These are phyloP conservation scores for Scrobipalpa costella DNA, from an alignment of 2,888 invertebrate genomes.

Conservation along the genomic window DNA sequence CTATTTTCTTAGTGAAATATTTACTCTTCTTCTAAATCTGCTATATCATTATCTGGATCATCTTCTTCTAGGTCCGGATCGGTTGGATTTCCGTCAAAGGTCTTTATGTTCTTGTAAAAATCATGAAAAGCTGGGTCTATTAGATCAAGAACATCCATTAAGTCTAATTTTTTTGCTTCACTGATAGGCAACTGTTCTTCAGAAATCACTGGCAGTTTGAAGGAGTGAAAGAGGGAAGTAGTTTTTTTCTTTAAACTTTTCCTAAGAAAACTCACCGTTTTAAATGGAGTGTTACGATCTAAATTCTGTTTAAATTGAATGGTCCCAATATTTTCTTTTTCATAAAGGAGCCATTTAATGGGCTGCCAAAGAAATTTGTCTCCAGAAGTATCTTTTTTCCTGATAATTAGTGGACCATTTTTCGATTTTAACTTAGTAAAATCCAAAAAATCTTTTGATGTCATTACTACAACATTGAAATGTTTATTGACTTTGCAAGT, in stretches of 20 bases:
- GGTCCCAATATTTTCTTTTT: conserved; percentile 26
- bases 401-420: conserved; percentile 32
- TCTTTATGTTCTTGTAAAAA: too few relatives aligned
- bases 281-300: conserved; percentile 23
- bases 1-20: too few relatives aligned
- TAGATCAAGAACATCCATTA: conserved; percentile 22
- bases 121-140: conserved; percentile 17
- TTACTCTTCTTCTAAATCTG: too few relatives aligned
- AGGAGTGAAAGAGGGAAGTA: too few relatives aligned
- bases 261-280: conserved; percentile 25
- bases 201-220: not conserved
- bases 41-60: too few relatives aligned
- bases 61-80: too few relatives aligned
- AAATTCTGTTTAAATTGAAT: conserved; percentile 28
- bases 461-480: conserved; percentile 28
- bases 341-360: conserved; percentile 32
- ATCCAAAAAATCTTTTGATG: not conserved
- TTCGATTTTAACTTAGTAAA: conserved; percentile 23
- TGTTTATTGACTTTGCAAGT: conserved; percentile 20
- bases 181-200: conserved; percentile 11
- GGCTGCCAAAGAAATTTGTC: conserved; percentile 30
- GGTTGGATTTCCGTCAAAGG: too few relatives aligned
- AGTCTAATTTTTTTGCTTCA: conserved; percentile 23
- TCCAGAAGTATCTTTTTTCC: conserved; percentile 28
- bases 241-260: conserved; percentile 27